These are phyloP conservation scores for Ondatra zibethicus DNA, from an alignment of 2,113 vertebrate genomes.

Conservation along the genomic window DNA sequence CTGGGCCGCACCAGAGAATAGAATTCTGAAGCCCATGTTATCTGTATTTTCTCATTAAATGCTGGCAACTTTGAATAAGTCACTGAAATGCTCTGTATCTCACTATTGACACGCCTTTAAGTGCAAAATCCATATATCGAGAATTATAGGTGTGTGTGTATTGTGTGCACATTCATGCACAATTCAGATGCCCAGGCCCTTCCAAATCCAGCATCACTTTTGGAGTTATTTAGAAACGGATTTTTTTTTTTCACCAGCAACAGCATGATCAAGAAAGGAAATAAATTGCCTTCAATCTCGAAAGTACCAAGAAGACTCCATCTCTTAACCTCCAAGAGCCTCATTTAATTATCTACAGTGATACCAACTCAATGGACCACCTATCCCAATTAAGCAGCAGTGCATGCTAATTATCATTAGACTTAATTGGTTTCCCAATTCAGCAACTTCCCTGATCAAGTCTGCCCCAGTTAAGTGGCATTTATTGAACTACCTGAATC, in stretches of 20 bases:
- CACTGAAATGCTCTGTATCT: not conserved
- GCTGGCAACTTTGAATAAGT: not conserved
- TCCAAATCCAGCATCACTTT: constrained; percentile 68
- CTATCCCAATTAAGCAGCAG: constrained; percentile 80
- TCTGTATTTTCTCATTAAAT: not conserved
- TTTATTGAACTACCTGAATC: constrained; percentile 82
- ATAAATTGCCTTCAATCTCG: constrained; percentile 73
- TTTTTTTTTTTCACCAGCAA: constrained; percentile 30
- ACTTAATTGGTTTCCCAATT: constrained; percentile 82
- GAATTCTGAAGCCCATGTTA: not conserved
- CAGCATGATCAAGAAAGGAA: constrained; percentile 67
- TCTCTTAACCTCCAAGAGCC: constrained; percentile 73
- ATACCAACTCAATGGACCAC: constrained; percentile 78
- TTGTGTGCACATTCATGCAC: fast-evolving
- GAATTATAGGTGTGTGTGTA: fast-evolving
- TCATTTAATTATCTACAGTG: constrained; percentile 80
- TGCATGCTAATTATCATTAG: constrained; percentile 78
- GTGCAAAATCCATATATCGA: not conserved
- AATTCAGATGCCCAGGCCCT: constrained; percentile 34
- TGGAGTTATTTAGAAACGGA: constrained; percentile 41
- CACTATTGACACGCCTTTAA: not conserved
- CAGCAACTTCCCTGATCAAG: constrained; percentile 78
- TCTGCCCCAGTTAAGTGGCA: constrained; percentile 76
- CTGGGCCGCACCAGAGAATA: not conserved
- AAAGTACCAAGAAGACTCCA: constrained; percentile 71